Evolutionary conservation across 37 sponge, comb jelly and placozoan species (phyloP), one percentile per base, ranked within the genome.

Genomic region (Corticium candelabrum): DNA sequence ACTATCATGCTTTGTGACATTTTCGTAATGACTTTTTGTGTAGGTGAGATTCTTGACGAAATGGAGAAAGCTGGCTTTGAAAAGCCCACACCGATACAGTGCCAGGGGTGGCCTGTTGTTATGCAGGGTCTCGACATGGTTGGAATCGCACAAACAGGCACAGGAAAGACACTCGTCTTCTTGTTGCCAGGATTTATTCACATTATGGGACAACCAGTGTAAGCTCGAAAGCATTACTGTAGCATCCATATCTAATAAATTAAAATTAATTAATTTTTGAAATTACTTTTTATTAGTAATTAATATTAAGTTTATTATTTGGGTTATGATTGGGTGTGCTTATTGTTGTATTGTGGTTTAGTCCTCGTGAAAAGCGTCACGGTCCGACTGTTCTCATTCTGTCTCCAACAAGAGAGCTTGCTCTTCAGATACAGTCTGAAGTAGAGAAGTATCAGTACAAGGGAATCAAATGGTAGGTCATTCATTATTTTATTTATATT

Each of bases 131-230:
- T 83, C 84, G 98, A 97, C 72, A 85, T 93, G 87, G 81, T 97
- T 4, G 98, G 98, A 31, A 93, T 97, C 67, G 98, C 98, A 37
- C 95, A 92, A 88, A 97, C 98, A 57, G 98, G 98, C 31, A 97
- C 98, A 39, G 98, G 98, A 2, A 97, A 97, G 56, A 97, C 98
- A 1, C 80, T 97, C 3, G 98, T 94, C 15, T 97, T 97, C 76
- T 89, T 97, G 0, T 84, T 97, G 5, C 98, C 98, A 56, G 94
- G 87, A 7, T 72, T 97, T 1, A 87, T 97, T n/a, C 98, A 97
- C 79, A 90, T 93, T 56, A 87, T 87, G 73, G 88, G 94, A 37
- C 98, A 97, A 78, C 56, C 86, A 0, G 74, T 68, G 91, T 90
- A 40, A 69, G 90, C 74, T 32, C 34, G 27, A 38, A 69, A 11